These are phyloP conservation scores for rabbit (Oryctolagus cuniculus) DNA, from an alignment of 2,113 vertebrate species.

Conservation along the genomic window DNA sequence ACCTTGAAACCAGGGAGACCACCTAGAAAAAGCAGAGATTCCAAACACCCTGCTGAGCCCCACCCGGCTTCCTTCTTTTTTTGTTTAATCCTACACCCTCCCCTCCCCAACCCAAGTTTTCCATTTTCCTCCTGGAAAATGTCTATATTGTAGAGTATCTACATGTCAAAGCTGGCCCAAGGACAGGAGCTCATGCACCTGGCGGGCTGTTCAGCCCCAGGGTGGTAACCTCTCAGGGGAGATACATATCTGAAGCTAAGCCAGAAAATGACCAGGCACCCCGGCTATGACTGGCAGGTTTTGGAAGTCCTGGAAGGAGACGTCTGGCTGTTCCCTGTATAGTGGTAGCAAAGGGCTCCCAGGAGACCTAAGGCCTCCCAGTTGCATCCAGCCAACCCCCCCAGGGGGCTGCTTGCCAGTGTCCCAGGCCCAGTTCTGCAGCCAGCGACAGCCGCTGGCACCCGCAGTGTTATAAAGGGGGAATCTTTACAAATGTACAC, in stretches of 20 bases:
- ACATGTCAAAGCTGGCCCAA: not conserved
- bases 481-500: not conserved
- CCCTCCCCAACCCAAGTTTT: not conserved
- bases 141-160: not conserved
- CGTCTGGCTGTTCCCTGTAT: not conserved
- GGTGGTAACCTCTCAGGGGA: not conserved
- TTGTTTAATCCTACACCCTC: not conserved
- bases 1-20: not conserved
- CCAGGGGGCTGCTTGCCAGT: too few relatives aligned
- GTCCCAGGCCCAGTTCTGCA: not conserved
- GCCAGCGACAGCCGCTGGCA: rapidly evolving
- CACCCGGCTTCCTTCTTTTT: not conserved
- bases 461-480: rapidly evolving
- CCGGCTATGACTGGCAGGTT: not conserved
- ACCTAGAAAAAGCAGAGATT: not conserved
- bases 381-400: not conserved
- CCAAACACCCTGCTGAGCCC: not conserved
- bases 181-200: not conserved
- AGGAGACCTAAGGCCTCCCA: rapidly evolving
- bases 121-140: not conserved
- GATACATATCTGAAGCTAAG: not conserved
- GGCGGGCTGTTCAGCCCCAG: rapidly evolving
- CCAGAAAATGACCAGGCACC: not conserved
- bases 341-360: not conserved
- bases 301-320: not conserved